These are phyloP conservation scores for Solenopsis fugax DNA, from an alignment of 1,140 invertebrate species.

Conservation along the genomic window DNA sequence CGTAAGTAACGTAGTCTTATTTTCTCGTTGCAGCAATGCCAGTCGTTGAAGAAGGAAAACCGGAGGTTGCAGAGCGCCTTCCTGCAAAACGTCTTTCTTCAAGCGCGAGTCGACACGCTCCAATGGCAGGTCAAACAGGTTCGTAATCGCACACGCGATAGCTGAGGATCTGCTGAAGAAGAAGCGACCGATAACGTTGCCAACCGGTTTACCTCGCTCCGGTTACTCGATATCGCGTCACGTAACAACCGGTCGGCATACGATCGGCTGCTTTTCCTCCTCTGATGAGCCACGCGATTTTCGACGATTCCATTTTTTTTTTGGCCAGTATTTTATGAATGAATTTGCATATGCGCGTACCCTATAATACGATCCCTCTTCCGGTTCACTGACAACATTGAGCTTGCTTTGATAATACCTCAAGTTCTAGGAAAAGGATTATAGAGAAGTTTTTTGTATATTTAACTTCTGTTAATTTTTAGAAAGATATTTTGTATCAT, in stretches of 20 bases:
- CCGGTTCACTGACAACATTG: background rate
- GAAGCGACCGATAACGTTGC: slow-evolving; percentile 60
- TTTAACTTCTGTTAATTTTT: too few species aligned
- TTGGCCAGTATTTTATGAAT: slow-evolving; percentile 22
- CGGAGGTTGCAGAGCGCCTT: slow-evolving; percentile 84
- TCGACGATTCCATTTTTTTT: slow-evolving; percentile 17
- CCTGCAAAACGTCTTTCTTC: slow-evolving; percentile 90
- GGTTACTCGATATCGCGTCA: slow-evolving; percentile 57
- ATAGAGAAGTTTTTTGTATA: too few species aligned
- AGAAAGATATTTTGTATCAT: too few species aligned
- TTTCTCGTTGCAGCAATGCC: slow-evolving; percentile 86
- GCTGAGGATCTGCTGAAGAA: slow-evolving; percentile 33
- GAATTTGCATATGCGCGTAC: background rate
- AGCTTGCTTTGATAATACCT: background rate
- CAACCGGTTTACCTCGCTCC: slow-evolving; percentile 73
- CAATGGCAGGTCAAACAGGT: slow-evolving; percentile 94
- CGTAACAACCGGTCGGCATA: slow-evolving; percentile 51
- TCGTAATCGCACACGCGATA: slow-evolving; percentile 73
- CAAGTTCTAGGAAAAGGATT: background rate
- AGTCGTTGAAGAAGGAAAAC: slow-evolving; percentile 86
- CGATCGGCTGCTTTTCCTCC: slow-evolving; percentile 16
- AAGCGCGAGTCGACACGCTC: slow-evolving; percentile 92
- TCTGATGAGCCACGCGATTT: slow-evolving; percentile 19
- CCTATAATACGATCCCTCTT: background rate
- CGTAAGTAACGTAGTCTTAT: slow-evolving; percentile 25